Evolutionary conservation across 1,140 invertebrate genomes (phyloP).

Genomic region (Mercenaria mercenaria): DNA sequence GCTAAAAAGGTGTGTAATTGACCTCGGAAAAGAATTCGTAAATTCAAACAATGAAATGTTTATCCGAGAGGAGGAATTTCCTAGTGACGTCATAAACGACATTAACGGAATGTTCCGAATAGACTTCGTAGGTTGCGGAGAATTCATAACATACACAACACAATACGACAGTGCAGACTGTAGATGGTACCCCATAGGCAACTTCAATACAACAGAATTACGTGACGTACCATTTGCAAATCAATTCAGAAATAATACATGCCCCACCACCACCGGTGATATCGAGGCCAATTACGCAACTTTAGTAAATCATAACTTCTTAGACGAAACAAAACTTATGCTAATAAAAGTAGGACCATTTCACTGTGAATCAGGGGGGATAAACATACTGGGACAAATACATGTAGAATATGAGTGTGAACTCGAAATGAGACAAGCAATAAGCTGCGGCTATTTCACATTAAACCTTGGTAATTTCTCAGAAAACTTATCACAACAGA

Average conservation of each 20-base stretch:
- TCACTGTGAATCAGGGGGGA: background rate
- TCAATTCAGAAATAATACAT: background rate
- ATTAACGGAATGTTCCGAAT: background rate
- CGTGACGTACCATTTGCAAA: background rate
- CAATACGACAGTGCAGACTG: background rate
- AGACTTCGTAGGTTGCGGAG: background rate
- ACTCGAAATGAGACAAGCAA: background rate
- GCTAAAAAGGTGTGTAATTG: background rate
- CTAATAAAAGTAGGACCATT: background rate
- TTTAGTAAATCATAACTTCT: background rate
- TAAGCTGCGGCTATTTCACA: background rate
- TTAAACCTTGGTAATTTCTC: background rate
- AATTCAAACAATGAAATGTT: background rate
- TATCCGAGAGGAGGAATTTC: background rate
- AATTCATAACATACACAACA: background rate
- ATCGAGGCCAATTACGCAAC: constrained; percentile 3
- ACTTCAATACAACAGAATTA: constrained; percentile 10
- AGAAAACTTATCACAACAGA: background rate
- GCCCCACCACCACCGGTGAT: constrained; percentile 3
- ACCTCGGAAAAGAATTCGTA: background rate
- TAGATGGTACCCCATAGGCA: background rate
- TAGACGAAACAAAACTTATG: background rate
- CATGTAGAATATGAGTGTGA: background rate
- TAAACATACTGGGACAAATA: background rate
- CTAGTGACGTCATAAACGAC: background rate